Evolutionary conservation across 2,113 vertebrate species (phyloP).

Genomic region (Labeo catla): DNA sequence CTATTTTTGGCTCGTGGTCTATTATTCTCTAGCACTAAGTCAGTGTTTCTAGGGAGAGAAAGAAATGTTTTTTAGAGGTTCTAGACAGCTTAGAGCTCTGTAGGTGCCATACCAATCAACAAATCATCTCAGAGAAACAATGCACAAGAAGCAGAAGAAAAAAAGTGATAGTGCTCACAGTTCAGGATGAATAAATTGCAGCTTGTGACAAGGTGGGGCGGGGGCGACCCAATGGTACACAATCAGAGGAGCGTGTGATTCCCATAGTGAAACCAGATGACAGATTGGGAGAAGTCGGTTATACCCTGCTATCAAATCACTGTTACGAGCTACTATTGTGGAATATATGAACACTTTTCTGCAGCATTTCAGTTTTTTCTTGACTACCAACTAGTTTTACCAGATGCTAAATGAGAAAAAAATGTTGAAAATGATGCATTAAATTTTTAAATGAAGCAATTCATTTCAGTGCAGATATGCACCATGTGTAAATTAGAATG

Average conservation of each 20-base stretch:
- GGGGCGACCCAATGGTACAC: neutral
- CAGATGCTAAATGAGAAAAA: neutral
- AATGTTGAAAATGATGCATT: neutral
- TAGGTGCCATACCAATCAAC: constrained; percentile 12
- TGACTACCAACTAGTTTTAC: neutral
- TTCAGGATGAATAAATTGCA: constrained; percentile 9
- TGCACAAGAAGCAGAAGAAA: neutral
- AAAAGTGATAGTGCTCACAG: neutral
- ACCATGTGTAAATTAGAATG: neutral
- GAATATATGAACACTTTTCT: neutral
- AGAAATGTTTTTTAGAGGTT: neutral
- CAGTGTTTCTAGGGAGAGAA: neutral
- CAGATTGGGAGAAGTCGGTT: neutral
- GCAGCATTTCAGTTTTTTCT: neutral
- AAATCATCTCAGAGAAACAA: constrained; percentile 12
- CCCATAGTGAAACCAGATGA: neutral
- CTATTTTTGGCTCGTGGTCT: constrained; percentile 30
- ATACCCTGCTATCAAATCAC: neutral
- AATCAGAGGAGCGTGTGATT: constrained; percentile 6
- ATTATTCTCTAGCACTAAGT: constrained; percentile 30
- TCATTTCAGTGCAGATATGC: neutral
- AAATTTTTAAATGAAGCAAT: neutral
- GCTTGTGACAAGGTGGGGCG: constrained; percentile 6
- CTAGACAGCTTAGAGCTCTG: constrained; percentile 30
- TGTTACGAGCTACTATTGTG: neutral